Base-by-base conservation (phyloP, 2,888 invertebrate genomes). In the Dynastes tityus region DNA sequence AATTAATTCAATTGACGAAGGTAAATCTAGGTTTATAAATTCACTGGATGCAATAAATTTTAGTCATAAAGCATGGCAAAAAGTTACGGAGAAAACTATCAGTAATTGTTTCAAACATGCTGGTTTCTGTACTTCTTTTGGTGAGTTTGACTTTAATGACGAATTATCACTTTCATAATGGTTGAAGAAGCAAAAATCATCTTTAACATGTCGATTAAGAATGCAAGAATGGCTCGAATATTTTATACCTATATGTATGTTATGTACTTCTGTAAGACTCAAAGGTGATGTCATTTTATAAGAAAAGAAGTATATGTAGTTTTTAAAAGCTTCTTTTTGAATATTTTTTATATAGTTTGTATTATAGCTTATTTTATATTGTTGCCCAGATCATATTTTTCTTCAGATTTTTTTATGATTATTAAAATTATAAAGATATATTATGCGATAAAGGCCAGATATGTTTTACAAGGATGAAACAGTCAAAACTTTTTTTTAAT, bases 391-490 rank as follows among this genome's bases (percentile, higher is more conserved):
- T 73, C 58, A 16, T 37, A n/a, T 58, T 37, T 73, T 73, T 58
- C 27, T 73, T 16, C 32, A 73, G 58, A 73, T 58, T 73, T 73
- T 45, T 58, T 58, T 73, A 73, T 73, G 22, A 58, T 16, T 67
- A 55, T 22, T 37, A 55, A 3, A 13, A 58, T 53, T 70, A 70
- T 53, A 53, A 40, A 73, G 6, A 73, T 58, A 37, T 73, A 58
- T 73, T 58, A 73, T 58, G 73, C 58, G 51, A 73, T 73, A 73
- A 58, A 73, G 37, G 73, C 73, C 73, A 73, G 58, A 73, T 73
- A 73, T 73, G 73, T 73, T 73, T 73, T 73, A 58, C 58, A 73
- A 22, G 22, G 22, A 22, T 22, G 22, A 22, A 22, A 22, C 22
- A 22, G 22, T 22, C 22, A 22, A 22, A 22, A 22, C 22, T 22